Evolutionary conservation across 2,888 invertebrate genomes (phyloP).

Genomic region (Sarcophaga rosellei): DNA sequence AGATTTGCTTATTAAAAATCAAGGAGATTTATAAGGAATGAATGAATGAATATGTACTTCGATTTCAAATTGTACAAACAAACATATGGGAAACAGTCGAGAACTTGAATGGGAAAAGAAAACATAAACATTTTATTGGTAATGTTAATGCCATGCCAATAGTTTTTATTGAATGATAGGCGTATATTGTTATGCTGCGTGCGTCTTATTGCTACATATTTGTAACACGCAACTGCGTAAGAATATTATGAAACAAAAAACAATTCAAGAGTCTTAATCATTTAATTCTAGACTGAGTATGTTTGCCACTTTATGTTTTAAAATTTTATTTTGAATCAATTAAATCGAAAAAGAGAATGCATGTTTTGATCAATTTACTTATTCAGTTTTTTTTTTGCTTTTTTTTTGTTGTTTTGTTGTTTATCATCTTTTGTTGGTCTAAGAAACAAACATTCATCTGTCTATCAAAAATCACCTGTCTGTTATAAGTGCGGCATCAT

Average conservation of each 20-base stretch:
- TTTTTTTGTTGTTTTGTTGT: background rate
- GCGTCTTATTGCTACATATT: constrained; percentile 32
- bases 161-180: background rate
- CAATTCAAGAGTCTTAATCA: constrained; percentile 12
- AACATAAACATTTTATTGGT: constrained; percentile 17
- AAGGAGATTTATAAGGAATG: background rate
- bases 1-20: constrained; percentile 26
- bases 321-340: constrained; percentile 18
- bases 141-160: background rate
- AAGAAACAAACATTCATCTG: constrained; percentile 59
- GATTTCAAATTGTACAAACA: constrained; percentile 17
- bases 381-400: background rate
- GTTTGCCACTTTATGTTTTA: constrained; percentile 13
- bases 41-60: background rate
- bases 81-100: background rate
- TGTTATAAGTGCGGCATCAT: constrained; percentile 39
- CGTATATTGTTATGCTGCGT: constrained; percentile 12
- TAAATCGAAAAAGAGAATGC: constrained; percentile 17
- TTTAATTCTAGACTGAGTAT: constrained; percentile 15
- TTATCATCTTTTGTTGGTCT: constrained; percentile 7
- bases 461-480: constrained; percentile 66
- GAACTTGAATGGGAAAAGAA: constrained; percentile 48
- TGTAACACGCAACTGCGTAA: constrained; percentile 56
- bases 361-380: background rate
- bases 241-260: background rate